These are phyloP conservation scores for Hypercompe scribonia DNA, from an alignment of 2,888 invertebrate genomes.

Conservation along the genomic window DNA sequence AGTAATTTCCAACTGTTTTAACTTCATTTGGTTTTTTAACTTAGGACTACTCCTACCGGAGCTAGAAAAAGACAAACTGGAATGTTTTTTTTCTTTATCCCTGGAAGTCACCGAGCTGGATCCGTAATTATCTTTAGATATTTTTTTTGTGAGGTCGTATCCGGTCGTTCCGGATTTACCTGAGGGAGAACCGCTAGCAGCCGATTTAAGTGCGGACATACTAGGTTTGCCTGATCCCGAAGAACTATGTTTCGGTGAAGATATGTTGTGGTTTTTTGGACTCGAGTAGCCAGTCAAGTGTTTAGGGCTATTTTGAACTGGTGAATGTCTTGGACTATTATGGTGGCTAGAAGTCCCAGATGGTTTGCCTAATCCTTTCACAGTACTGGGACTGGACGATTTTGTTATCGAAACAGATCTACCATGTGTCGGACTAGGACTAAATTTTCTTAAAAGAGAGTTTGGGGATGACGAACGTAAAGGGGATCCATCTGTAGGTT, in stretches of 20 bases:
- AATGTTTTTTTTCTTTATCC: slow-evolving; percentile 87
- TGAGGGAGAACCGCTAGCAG: slow-evolving; percentile 90
- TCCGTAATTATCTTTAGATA: slow-evolving; percentile 81
- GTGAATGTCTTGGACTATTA: slow-evolving; percentile 91
- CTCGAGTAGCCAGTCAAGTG: slow-evolving; percentile 90
- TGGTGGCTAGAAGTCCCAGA: slow-evolving; percentile 86
- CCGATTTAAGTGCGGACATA: slow-evolving; percentile 94
- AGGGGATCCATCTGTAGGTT: slow-evolving; percentile 88
- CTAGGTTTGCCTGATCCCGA: slow-evolving; percentile 94
- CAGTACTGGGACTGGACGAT: slow-evolving; percentile 83
- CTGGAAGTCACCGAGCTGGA: slow-evolving; percentile 77
- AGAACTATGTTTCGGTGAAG: slow-evolving; percentile 92
- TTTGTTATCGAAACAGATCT: slow-evolving; percentile 89
- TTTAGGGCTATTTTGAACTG: slow-evolving; percentile 92
- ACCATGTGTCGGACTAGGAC: slow-evolving; percentile 90
- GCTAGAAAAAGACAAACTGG: slow-evolving; percentile 80
- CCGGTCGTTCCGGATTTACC: slow-evolving; percentile 86
- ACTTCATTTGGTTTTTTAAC: slow-evolving; percentile 89
- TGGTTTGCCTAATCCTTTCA: slow-evolving; percentile 78
- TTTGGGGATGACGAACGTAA: slow-evolving; percentile 89
- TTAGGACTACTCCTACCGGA: slow-evolving; percentile 89
- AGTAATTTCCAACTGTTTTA: slow-evolving; percentile 89
- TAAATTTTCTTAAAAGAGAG: slow-evolving; percentile 89
- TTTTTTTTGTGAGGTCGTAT: slow-evolving; percentile 86
- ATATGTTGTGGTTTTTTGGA: slow-evolving; percentile 92